Evolutionary conservation across 2,113 vertebrate genomes (phyloP).

Genomic region (Megatriorchis doriae): DNA sequence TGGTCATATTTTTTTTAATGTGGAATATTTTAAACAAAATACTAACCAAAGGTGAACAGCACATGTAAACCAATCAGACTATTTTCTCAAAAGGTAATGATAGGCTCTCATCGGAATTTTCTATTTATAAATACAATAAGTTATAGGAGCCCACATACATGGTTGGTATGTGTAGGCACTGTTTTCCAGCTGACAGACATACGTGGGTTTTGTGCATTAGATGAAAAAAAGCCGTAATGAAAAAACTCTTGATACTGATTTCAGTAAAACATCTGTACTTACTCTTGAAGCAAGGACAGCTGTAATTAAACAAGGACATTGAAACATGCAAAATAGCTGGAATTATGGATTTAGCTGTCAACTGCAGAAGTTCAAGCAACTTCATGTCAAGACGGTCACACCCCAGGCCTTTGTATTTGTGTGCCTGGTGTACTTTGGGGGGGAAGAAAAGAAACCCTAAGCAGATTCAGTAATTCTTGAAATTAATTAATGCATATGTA

Average conservation of each 20-base stretch:
- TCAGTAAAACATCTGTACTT: neutral
- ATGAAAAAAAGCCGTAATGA: neutral
- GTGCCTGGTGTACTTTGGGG: neutral
- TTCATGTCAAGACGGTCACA: neutral
- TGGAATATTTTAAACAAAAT: neutral
- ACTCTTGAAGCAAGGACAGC: neutral
- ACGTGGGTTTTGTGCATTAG: neutral
- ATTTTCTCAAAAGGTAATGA: neutral
- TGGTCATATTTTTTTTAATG: neutral
- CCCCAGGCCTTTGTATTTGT: neutral
- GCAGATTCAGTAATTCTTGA: neutral
- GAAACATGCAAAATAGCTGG: neutral
- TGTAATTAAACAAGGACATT: neutral
- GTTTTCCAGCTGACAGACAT: neutral
- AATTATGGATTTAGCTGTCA: neutral
- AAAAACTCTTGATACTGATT: neutral
- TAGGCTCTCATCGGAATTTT: neutral
- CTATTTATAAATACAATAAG: neutral
- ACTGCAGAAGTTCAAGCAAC: neutral
- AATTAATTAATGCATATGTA: neutral
- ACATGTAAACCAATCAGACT: neutral
- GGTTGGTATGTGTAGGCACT: accelerated
- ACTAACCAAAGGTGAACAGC: neutral
- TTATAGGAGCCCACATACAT: neutral
- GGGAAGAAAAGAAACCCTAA: neutral